A percentile compares a stretch with the other conserved stretches of the same genome.
Conservation (phyloP, 2,113 vertebrate species). For the Tachycineta bicolor region DNA sequence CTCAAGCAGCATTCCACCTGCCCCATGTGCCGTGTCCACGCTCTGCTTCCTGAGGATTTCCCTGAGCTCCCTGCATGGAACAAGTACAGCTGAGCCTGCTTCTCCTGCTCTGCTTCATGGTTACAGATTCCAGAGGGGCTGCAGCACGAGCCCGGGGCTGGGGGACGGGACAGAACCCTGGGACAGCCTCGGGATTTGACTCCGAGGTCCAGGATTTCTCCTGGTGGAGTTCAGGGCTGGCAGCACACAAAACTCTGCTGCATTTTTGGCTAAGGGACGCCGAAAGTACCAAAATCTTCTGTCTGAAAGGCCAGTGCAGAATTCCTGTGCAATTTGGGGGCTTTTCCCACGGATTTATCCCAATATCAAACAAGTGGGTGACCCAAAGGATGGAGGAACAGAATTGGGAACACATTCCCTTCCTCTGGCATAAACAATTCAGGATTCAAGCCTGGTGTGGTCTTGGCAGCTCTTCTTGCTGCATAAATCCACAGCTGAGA, state of each 20-base stretch:
- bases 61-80: conserved; percentile 72
- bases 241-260: background rate
- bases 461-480: background rate
- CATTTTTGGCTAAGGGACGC: background rate
- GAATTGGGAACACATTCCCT: background rate
- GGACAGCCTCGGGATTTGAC: accelerated
- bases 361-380: background rate
- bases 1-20: conserved; percentile 86
- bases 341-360: background rate
- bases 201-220: background rate
- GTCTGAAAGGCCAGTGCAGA: background rate
- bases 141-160: background rate
- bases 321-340: background rate
- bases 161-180: background rate
- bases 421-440: background rate
- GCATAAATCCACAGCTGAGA: background rate
- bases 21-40: conserved; percentile 82
- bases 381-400: background rate
- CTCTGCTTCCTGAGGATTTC: conserved; percentile 80
- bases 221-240: background rate
- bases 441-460: background rate
- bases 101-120: accelerated
- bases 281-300: accelerated
- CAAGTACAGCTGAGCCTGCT: background rate
- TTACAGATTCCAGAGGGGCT: background rate